A percentile compares a stretch with the other conserved stretches of the same genome.
Evolutionary conservation across 2,113 vertebrate genomes (phyloP).

Genomic region (Sylvilagus bachmani): DNA sequence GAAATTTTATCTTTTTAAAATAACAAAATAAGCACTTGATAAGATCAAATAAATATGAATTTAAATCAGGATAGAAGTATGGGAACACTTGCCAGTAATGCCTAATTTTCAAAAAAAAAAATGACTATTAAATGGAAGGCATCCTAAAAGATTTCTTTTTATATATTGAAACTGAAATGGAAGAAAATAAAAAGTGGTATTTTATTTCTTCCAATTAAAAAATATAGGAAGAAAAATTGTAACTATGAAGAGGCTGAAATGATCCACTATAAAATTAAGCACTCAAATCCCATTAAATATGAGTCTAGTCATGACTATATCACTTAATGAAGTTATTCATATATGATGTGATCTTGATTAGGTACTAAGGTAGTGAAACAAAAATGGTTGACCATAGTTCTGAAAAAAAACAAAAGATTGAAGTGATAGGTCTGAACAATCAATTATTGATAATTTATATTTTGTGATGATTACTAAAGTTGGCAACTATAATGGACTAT

Average conservation of each 20-base stretch:
- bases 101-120: constrained; percentile 21
- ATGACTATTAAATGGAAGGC: neutral
- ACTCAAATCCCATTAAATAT: constrained; percentile 28
- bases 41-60: neutral
- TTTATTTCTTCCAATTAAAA: neutral
- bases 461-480: neutral
- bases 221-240: neutral
- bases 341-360: neutral
- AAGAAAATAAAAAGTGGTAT: neutral
- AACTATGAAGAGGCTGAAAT: neutral
- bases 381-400: constrained; percentile 9
- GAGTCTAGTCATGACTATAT: neutral
- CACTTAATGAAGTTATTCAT: constrained; percentile 26
- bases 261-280: constrained; percentile 12
- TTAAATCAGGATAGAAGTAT: constrained; percentile 10
- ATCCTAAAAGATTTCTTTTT: neutral
- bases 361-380: neutral
- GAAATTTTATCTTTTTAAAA: neutral
- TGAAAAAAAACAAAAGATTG: neutral
- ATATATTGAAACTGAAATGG: constrained; percentile 44
- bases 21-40: constrained; percentile 3
- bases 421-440: neutral
- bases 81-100: neutral
- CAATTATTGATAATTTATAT: constrained; percentile 18
- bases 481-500: neutral